Evolutionary conservation across 2,113 vertebrate species (phyloP), one percentile per base, ranked within the genome.

Genomic region (Pleuronectes platessa): DNA sequence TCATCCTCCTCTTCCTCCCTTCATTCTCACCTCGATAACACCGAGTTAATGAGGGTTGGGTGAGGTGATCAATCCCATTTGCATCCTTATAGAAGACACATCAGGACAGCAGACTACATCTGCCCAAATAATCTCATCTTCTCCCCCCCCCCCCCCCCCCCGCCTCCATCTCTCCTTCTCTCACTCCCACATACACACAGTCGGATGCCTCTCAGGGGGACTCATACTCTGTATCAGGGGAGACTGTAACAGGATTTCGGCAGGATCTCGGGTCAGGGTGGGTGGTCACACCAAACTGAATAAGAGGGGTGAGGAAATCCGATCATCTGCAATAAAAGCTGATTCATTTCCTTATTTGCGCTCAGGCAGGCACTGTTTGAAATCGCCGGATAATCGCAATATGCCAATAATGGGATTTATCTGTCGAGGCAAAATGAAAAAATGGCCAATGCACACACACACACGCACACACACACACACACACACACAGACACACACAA

Each of bases 291-390:
- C 49, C 42, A 73, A 78, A 88, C 31, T 64, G 68, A 90, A 90
- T 87, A 74, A 87, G 64, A 17, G 68, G 74, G 72, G 78, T 45
- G 59, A 71, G 71, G 59, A 82, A 90, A 92, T 90, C 77, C 62
- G 75, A 93, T 93, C 58, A 89, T 83, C 78, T 71, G 74, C 84
- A 86, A 93, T 93, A 81, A 88, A 91, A 84, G 61, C 49, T 68
- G 81, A 89, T 85, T 79, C 74, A 85, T 81, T 85, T 77, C 71
- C 56, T n/a, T 64, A 58, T 71, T 71, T 67, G 75, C 1, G 1
- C 3, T 2, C 61, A 37, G 62, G 18, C 61, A 49, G 24, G 26
- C 31, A 1, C 37, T 12, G 21, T 64, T 54, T 47, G 68, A 85
- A 87, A 76, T 54, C 23, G 18, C 58, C 35, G 4, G 59, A 55